Evolutionary conservation across 2,113 vertebrate species (phyloP).

Genomic region (Leucosticte australis): DNA sequence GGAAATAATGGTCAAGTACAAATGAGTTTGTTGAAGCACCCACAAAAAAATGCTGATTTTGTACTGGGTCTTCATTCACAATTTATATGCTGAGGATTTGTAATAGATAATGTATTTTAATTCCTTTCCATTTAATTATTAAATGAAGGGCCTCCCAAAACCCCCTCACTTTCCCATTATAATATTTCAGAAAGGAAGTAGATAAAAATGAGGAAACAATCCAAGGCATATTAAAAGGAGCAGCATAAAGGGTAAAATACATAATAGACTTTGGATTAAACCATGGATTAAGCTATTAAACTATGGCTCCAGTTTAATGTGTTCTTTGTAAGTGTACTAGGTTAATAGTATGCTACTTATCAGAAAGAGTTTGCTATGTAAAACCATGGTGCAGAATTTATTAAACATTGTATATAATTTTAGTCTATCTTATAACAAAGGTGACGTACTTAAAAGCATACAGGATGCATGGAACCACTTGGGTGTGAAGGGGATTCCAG

Average conservation of each 20-base stretch:
- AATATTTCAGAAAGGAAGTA: conserved; percentile 37
- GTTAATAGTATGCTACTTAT: neutral
- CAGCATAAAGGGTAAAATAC: neutral
- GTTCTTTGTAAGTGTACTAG: neutral
- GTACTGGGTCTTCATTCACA: neutral
- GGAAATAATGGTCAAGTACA: neutral
- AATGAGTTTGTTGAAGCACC: neutral
- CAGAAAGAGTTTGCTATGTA: neutral
- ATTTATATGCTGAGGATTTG: neutral
- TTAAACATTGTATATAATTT: neutral
- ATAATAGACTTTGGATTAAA: conserved; percentile 20
- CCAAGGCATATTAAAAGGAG: conserved; percentile 32
- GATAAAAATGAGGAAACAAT: conserved; percentile 55
- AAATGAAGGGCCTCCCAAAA: neutral
- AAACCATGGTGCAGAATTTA: neutral
- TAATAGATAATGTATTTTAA: neutral
- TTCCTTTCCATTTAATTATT: neutral
- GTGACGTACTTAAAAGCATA: neutral
- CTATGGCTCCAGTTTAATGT: neutral
- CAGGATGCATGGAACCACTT: neutral
- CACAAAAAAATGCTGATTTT: neutral
- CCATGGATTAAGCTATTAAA: conserved; percentile 28
- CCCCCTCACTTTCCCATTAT: neutral
- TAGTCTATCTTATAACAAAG: neutral
- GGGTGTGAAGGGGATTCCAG: neutral